These are phyloP conservation scores for Thymelicus acteon DNA, from an alignment of 2,888 invertebrate genomes.

Conservation along the genomic window DNA sequence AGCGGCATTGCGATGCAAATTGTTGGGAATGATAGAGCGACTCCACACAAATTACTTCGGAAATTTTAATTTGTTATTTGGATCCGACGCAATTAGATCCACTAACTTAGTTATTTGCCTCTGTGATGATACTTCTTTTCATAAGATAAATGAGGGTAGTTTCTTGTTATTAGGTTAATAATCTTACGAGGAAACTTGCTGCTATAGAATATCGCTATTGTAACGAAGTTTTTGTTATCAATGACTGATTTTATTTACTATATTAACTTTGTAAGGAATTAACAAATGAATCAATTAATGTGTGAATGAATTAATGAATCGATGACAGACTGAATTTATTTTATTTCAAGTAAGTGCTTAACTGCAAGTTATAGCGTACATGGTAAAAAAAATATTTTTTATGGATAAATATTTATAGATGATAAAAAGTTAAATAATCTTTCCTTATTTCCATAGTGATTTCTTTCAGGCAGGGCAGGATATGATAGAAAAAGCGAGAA, in stretches of 20 bases:
- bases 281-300: no score
- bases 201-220: slow-evolving; percentile 15
- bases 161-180: slow-evolving; percentile 18
- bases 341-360: no score
- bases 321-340: no score
- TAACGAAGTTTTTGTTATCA: background rate
- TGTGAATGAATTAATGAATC: no score
- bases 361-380: no score
- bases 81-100: slow-evolving; percentile 58
- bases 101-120: slow-evolving; percentile 45
- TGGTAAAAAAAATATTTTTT: no score
- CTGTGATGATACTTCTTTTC: slow-evolving; percentile 17
- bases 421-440: no score
- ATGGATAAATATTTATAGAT: no score
- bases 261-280: no score
- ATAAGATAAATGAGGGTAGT: slow-evolving; percentile 27
- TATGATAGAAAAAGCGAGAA: no score
- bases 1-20: slow-evolving; percentile 63
- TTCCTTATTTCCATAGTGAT: no score
- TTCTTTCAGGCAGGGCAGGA: no score
- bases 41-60: slow-evolving; percentile 62
- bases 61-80: slow-evolving; percentile 73
- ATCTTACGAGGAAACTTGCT: slow-evolving; percentile 21
- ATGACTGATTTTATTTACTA: background rate
- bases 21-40: slow-evolving; percentile 62